Conservation (phyloP, 2,888 invertebrate genomes). For the Agonopterix arenella region DNA sequence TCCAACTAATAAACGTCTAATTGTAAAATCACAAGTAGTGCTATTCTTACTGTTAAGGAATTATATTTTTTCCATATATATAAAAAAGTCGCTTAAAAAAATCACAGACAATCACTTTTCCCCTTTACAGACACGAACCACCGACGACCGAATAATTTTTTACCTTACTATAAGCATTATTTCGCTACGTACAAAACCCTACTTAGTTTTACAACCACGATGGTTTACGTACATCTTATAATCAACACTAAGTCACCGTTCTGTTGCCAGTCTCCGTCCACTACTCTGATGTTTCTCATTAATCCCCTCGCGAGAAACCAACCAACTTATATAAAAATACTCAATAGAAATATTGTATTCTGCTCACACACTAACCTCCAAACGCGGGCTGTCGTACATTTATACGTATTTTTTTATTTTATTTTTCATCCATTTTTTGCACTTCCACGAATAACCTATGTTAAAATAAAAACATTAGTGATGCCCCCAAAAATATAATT, state of each 20-base stretch:
- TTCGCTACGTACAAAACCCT: constrained; percentile 73
- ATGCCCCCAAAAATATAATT: constrained; percentile 66
- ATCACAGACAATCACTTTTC: constrained; percentile 78
- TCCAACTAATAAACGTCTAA: constrained; percentile 66
- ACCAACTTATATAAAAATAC: constrained; percentile 13
- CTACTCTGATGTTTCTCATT: constrained; percentile 23
- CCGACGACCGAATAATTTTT: constrained; percentile 62
- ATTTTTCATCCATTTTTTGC: constrained; percentile 33
- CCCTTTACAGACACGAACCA: constrained; percentile 75
- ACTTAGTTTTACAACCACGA: constrained; percentile 76
- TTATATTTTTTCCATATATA: constrained; percentile 70
- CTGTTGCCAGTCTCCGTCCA: constrained; percentile 36
- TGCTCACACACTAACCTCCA: background rate
- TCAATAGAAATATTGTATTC: constrained; percentile 1
- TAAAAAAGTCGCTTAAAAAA: constrained; percentile 79
- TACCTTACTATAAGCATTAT: constrained; percentile 62
- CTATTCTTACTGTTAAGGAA: constrained; percentile 77
- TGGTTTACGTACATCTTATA: constrained; percentile 60
- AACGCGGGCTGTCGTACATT: constrained; percentile 41
- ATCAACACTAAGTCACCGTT: constrained; percentile 41
- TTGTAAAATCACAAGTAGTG: constrained; percentile 77
- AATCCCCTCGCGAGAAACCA: constrained; percentile 27
- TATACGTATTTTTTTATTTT: constrained; percentile 10
- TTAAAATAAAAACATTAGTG: constrained; percentile 51
- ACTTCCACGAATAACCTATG: constrained; percentile 58